Conservation (phyloP, 35 echinoderm and acorn worm genomes). For the Ophiothrix spiculata region DNA sequence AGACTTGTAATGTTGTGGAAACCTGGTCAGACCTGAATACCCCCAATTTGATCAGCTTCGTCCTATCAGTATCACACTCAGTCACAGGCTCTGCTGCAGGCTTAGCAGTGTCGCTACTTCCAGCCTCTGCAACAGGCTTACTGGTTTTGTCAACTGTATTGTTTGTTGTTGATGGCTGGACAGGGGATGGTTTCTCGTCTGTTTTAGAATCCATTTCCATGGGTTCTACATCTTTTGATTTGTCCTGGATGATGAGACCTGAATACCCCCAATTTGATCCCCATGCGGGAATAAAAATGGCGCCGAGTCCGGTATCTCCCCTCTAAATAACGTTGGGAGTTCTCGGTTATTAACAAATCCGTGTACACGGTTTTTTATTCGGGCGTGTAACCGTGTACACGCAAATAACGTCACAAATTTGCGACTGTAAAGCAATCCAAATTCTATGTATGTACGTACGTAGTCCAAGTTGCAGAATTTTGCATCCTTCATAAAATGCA, state of each 20-base stretch:
- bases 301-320: no score
- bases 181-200: neutral
- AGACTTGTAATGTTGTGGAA: slow-evolving; percentile 97
- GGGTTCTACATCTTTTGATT: neutral
- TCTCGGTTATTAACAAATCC: no score
- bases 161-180: neutral
- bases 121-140: neutral
- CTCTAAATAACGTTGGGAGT: no score
- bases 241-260: neutral
- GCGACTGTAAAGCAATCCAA: no score
- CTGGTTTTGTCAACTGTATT: neutral
- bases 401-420: no score
- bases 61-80: neutral
- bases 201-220: neutral
- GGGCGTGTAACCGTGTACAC: no score
- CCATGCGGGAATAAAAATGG: no score
- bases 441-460: no score
- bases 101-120: neutral
- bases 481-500: no score
- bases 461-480: no score
- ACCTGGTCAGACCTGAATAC: slow-evolving; percentile 71
- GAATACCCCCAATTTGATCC: no score
- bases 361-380: no score
- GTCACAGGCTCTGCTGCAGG: slow-evolving; percentile 11
- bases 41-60: slow-evolving; percentile 41